Evolutionary conservation across 2,888 invertebrate genomes (phyloP), one percentile per base, ranked within the genome.

Genomic region (Tachina fera): DNA sequence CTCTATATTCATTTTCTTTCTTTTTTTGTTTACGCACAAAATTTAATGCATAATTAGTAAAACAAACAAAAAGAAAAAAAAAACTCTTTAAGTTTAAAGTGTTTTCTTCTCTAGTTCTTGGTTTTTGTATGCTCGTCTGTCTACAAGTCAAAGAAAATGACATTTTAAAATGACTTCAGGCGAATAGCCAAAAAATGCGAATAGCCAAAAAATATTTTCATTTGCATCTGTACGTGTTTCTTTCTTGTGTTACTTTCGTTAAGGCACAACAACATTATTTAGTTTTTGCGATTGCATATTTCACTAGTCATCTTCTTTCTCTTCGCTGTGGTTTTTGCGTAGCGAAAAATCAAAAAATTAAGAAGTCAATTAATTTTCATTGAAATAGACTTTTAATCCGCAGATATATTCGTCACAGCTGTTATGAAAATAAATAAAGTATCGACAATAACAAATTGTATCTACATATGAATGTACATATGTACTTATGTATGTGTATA

Each of bases 31-130:
- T 81, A 51, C 4, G 39, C 43, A 75, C n/a, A 80, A 74, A 77
- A 71, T 65, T 83, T 71, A 43, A 83, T 65, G 82, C 82, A 83
- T 65, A 83, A 83, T 83, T 83, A 60, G 49, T 58, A 81, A 74
- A 77, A 8, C 16, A 61, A 78, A 77, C 22, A 39, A 39, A 75
- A 39, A 41, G 47, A 11, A 47, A 47, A 14, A n/a, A 39, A 49
- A 14, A 71, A 56, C 31, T 39, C 43, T 41, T 49, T 19, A n/a
- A 16, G 49, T 58, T 77, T 16, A 65, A 77, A 74, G 51, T 74
- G 43, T 67, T 65, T 72, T 56, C 8, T 72, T 56, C 8, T 47
- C 8, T 47, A 65, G 14, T 51, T 43, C 53, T 49, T 22, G 19
- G 31, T 60, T 39, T 47, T 61, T 9, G 10, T n/a, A 60, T 13